These are phyloP conservation scores for Drosophila nigricruria DNA, from an alignment of 2,888 invertebrate genomes.

Conservation along the genomic window DNA sequence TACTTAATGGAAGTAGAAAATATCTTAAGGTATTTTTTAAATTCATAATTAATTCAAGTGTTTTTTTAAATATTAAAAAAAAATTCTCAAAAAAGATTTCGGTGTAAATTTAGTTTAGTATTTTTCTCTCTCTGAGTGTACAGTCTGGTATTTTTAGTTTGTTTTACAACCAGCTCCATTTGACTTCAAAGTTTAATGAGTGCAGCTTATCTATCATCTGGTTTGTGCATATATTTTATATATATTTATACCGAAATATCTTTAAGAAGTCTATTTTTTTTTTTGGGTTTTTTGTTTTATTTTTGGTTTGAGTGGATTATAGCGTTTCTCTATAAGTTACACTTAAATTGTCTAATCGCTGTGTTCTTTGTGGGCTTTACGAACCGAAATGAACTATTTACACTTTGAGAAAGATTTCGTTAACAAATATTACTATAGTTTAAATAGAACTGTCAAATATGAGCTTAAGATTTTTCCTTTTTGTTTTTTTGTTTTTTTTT, in stretches of 20 bases:
- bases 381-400: constrained; percentile 67
- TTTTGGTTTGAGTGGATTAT: constrained; percentile 17
- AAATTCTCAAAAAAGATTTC: not conserved
- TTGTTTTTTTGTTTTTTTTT: not conserved
- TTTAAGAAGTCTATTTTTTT: constrained; percentile 13
- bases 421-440: constrained; percentile 20
- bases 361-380: constrained; percentile 29
- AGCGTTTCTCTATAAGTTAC: constrained; percentile 49
- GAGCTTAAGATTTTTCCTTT: constrained; percentile 46
- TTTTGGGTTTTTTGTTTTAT: not conserved
- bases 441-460: constrained; percentile 38
- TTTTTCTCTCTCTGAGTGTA: constrained; percentile 11
- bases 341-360: constrained; percentile 60
- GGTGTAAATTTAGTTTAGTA: not conserved
- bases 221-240: constrained; percentile 40
- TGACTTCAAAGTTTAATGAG: constrained; percentile 5
- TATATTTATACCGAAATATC: constrained; percentile 17
- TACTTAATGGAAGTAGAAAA: constrained; percentile 2
- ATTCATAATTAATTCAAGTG: not conserved
- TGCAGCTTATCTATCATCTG: constrained; percentile 34
- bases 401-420: constrained; percentile 41
- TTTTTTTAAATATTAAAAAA: not conserved
- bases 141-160: not conserved
- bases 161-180: constrained; percentile 14
- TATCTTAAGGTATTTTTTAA: not conserved